Evolutionary conservation across 2,797 vertebrate genomes (phyloP), one percentile per base, ranked within the genome.

Genomic region (Periophthalmus magnuspinnatus): DNA sequence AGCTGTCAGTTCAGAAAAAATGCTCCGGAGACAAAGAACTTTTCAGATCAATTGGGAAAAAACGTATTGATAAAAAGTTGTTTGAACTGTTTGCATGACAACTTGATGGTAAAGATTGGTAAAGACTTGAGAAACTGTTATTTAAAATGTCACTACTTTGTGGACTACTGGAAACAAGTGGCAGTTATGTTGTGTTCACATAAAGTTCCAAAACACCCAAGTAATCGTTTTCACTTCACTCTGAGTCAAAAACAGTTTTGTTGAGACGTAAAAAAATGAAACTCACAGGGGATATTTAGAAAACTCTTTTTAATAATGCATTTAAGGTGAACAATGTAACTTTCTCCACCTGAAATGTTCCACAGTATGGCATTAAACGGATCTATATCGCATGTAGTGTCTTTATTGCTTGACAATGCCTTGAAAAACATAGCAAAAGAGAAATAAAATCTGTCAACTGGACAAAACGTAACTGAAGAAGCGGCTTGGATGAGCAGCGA

Each of bases 11-110:
- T 65, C 68, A 72, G 65, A n/a, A n/a, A n/a, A 68, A 33, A 58
- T 64, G 8, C 78, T 72, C 70, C 62, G 19, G 52, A 80, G 78
- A 80, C 78, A 67, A 71, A 71, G 8, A 77, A 67, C 32, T 57
- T 67, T 72, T 67, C 66, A 10, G 2, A 60, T 65, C 71, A 69
- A 81, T 65, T 77, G 82, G 81, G 82, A 32, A 70, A 19, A 32
- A 57, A 57, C 8, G 32, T 33, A 65, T 16, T 50, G 24, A 33
- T 64, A 68, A 65, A 47, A 60, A 33, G 69, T 69, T 14, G 17
- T 80, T 70, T 58, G 75, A 55, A 70, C 58, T 55, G 21, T n/a
- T 45, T 14, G 36, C 65, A 36, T 36, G 72, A 80, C 41, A 59
- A 55, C 2, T 55, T 55, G 21, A 21, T 54, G n/a, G n/a, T 21